These are phyloP conservation scores for Pelecanus crispus DNA, from an alignment of 2,113 vertebrate genomes.

Conservation along the genomic window DNA sequence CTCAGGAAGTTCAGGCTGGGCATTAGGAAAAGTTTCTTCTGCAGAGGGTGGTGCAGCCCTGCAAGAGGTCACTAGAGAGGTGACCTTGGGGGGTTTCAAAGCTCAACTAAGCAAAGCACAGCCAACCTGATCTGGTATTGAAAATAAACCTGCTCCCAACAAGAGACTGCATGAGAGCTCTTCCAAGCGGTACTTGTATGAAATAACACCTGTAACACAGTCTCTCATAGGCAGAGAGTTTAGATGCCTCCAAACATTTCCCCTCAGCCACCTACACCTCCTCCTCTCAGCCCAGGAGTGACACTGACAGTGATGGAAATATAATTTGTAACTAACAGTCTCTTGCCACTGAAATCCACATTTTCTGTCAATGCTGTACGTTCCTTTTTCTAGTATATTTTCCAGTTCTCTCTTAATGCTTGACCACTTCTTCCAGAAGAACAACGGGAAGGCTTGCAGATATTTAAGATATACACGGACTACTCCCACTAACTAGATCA, in stretches of 20 bases:
- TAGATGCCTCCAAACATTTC: background rate
- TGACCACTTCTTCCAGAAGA: background rate
- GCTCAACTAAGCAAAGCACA: background rate
- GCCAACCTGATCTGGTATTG: background rate
- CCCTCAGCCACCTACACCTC: background rate
- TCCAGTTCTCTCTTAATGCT: background rate
- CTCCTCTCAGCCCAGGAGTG: background rate
- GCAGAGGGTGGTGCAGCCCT: background rate
- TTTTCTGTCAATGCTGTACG: background rate
- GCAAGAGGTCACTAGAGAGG: background rate
- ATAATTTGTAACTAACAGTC: background rate
- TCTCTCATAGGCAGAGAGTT: background rate
- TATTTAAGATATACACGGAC: background rate
- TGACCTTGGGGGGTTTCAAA: background rate
- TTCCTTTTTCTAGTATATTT: background rate
- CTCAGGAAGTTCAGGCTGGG: background rate
- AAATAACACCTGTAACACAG: background rate
- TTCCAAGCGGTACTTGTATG: background rate
- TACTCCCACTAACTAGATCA: background rate
- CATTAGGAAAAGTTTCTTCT: background rate
- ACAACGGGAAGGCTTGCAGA: background rate
- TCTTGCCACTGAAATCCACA: background rate
- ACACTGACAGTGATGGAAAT: background rate
- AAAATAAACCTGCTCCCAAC: background rate
- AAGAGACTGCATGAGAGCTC: background rate